These are phyloP conservation scores for Pogonus chalceus DNA, from an alignment of 1,140 invertebrate species.

Conservation along the genomic window DNA sequence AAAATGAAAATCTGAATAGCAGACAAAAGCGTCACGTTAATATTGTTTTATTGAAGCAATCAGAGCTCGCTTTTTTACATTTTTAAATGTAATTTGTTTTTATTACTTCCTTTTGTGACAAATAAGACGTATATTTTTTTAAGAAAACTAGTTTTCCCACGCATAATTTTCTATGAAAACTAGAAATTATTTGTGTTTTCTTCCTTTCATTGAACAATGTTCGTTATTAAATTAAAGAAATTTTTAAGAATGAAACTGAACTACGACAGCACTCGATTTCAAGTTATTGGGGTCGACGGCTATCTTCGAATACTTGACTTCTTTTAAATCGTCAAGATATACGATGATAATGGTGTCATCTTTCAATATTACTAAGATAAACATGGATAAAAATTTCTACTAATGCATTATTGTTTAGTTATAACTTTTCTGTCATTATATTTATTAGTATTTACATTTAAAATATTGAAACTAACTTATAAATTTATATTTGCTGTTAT, in stretches of 20 bases:
- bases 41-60: background rate
- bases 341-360: conserved; percentile 3
- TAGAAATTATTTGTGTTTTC: background rate
- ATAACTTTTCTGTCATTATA: no score
- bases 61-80: background rate
- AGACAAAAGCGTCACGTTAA: background rate
- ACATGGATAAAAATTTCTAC: background rate
- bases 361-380: background rate
- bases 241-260: background rate
- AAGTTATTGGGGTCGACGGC: background rate
- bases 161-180: background rate
- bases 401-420: no score
- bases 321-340: background rate
- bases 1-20: background rate
- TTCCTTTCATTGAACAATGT: background rate
- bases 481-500: no score
- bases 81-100: background rate
- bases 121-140: background rate
- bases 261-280: background rate
- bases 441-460: no score
- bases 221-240: no score
- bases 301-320: background rate
- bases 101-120: background rate
- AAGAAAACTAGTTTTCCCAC: background rate
- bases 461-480: no score